Percentiles rank a stretch among this genome's conserved stretches.
Evolutionary conservation across 2,797 vertebrate species (phyloP).

Genomic region (Gorsachius magnificus): DNA sequence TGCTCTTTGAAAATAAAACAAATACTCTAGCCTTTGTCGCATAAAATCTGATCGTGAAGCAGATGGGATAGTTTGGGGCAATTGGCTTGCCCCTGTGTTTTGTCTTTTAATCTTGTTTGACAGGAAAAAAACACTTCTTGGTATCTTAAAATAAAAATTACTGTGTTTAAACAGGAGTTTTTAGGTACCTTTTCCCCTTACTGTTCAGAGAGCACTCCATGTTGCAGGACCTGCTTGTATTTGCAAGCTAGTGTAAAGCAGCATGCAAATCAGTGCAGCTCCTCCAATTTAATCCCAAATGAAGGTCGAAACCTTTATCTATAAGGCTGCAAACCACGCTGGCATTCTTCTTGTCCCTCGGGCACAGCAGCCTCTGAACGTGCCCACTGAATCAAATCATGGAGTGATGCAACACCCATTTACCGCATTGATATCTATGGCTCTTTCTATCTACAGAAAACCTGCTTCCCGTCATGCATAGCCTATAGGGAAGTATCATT

Average conservation of each 20-base stretch:
- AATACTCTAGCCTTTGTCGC: neutral
- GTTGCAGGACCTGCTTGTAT: neutral
- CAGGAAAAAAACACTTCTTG: neutral
- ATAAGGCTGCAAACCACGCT: neutral
- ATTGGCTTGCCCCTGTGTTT: neutral
- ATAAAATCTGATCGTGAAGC: neutral
- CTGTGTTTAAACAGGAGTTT: neutral
- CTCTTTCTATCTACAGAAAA: neutral
- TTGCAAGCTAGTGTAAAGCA: neutral
- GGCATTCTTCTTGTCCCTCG: rapidly evolving
- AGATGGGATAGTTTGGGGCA: neutral
- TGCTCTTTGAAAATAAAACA: neutral
- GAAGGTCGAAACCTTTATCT: neutral
- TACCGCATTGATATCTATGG: neutral
- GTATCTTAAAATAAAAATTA: neutral
- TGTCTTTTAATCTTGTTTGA: neutral
- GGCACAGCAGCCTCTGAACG: neutral
- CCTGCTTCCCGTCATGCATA: neutral
- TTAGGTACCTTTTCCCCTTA: neutral
- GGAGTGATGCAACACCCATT: neutral
- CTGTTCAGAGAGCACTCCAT: neutral
- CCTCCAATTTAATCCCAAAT: neutral
- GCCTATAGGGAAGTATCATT: neutral
- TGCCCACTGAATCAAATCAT: neutral
- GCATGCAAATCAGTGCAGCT: neutral